These are phyloP conservation scores for Trichonephila inaurata DNA, from an alignment of 1,140 invertebrate species.

Conservation along the genomic window DNA sequence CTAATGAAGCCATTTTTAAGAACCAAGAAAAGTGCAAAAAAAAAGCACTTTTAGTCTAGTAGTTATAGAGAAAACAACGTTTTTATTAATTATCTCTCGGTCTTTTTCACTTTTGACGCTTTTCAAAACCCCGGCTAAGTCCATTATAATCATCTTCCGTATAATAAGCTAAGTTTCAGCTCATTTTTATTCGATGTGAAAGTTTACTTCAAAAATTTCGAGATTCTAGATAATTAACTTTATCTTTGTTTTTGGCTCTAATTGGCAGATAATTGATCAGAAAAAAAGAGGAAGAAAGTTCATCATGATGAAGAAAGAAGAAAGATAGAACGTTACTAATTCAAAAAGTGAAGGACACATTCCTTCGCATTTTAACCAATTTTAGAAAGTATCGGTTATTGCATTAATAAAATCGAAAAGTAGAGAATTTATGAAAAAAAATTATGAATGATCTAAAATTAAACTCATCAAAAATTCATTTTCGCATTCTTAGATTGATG, in stretches of 20 bases:
- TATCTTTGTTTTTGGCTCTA: conserved; percentile 57
- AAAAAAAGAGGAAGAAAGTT: neutral
- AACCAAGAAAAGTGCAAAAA: neutral
- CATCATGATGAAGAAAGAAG: neutral
- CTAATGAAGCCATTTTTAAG: conserved; percentile 40
- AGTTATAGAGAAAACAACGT: neutral
- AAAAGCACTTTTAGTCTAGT: neutral
- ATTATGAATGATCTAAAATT: too few species aligned
- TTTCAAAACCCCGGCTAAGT: conserved; percentile 19
- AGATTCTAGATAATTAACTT: conserved; percentile 55
- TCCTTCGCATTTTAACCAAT: neutral
- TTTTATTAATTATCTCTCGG: conserved; percentile 39
- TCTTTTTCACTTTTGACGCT: neutral
- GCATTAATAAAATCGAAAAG: neutral
- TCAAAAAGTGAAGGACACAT: conserved; percentile 1
- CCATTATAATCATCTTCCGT: conserved; percentile 21
- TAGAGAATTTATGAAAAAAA: too few species aligned
- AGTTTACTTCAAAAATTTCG: conserved; percentile 21
- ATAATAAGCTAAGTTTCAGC: neutral
- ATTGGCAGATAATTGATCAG: conserved; percentile 61
- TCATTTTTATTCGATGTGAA: conserved; percentile 30
- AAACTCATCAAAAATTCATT: too few species aligned
- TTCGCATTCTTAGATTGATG: too few species aligned
- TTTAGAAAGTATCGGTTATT: neutral
- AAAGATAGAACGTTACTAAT: neutral